Percentiles rank a stretch among this genome's conserved stretches.
These are phyloP conservation scores for Pseudocheirus occidentalis DNA, from an alignment of 2,797 vertebrate genomes.

Conservation along the genomic window DNA sequence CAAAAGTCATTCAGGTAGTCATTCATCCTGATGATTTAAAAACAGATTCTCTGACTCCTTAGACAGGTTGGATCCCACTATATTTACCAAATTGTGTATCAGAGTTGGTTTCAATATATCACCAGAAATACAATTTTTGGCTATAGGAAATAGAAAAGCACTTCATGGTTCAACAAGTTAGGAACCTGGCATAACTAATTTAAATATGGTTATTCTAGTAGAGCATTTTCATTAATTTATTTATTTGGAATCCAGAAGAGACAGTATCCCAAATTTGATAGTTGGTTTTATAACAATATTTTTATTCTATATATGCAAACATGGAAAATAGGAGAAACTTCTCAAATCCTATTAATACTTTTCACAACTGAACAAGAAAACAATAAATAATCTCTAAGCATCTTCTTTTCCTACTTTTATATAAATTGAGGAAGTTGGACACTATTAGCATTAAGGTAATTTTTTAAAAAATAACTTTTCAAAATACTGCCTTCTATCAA, in stretches of 20 bases:
- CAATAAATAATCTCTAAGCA: not conserved
- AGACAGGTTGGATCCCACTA: not conserved
- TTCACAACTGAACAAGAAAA: not conserved
- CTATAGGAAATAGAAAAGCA: not conserved
- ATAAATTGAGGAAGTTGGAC: not conserved
- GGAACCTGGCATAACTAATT: not conserved
- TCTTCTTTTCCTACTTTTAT: not conserved
- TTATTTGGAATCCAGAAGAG: not conserved
- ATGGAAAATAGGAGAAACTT: not conserved
- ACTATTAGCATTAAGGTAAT: not conserved
- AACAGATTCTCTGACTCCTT: not conserved
- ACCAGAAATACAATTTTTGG: not conserved
- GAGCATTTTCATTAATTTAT: not conserved
- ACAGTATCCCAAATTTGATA: not conserved
- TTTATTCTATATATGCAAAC: not conserved
- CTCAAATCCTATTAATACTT: not conserved
- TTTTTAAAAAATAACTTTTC: not conserved
- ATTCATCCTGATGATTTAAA: not conserved
- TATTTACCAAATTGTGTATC: not conserved
- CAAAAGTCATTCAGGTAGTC: not conserved
- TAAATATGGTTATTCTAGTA: not conserved
- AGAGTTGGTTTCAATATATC: not conserved
- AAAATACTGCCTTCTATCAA: accelerated
- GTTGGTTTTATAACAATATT: not conserved
- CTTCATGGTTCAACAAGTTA: not conserved